Evolutionary conservation across 53 echinoderm and acorn worm genomes (phyloP).

Genomic region (Henricia sp.): DNA sequence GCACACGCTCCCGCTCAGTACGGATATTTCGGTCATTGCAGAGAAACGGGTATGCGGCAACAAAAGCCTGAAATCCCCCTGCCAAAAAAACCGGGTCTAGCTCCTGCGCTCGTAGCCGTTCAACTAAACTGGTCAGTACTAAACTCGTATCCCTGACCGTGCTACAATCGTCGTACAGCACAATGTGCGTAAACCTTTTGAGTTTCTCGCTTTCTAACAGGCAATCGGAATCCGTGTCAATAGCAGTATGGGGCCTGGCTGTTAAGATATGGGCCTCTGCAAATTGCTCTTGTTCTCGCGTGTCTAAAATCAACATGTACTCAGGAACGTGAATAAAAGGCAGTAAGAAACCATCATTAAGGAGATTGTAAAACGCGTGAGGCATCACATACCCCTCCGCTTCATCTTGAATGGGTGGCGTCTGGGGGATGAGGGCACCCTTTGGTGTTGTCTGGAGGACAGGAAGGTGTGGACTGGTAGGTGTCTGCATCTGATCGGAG

Average conservation of each 20-base stretch:
- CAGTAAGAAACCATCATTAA: constrained; percentile 73
- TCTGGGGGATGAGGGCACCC: constrained; percentile 30
- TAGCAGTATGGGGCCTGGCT: constrained; percentile 75
- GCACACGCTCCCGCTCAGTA: constrained; percentile 68
- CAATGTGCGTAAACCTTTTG: constrained; percentile 69
- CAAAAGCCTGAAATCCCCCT: constrained; percentile 74
- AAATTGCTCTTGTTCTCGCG: constrained; percentile 49
- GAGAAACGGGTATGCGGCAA: constrained; percentile 69
- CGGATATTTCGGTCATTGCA: constrained; percentile 72
- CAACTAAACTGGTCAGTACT: constrained; percentile 22
- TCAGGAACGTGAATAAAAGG: constrained; percentile 73
- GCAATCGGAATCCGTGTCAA: constrained; percentile 85
- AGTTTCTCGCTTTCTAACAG: constrained; percentile 65
- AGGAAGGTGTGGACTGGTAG: constrained; percentile 36
- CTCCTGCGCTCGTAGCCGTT: constrained; percentile 51
- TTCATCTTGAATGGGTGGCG: constrained; percentile 20
- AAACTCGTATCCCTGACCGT: constrained; percentile 7
- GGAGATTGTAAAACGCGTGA: constrained; percentile 76
- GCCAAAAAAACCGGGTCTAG: constrained; percentile 71
- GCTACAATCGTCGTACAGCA: constrained; percentile 80
- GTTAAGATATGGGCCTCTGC: constrained; percentile 67
- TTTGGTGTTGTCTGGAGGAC: constrained; percentile 14
- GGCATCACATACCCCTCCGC: constrained; percentile 70
- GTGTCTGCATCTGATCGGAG: no score
- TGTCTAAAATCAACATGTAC: constrained; percentile 83